Evolutionary conservation across 2,113 vertebrate species (phyloP).

Genomic region (Epinephelus moara): DNA sequence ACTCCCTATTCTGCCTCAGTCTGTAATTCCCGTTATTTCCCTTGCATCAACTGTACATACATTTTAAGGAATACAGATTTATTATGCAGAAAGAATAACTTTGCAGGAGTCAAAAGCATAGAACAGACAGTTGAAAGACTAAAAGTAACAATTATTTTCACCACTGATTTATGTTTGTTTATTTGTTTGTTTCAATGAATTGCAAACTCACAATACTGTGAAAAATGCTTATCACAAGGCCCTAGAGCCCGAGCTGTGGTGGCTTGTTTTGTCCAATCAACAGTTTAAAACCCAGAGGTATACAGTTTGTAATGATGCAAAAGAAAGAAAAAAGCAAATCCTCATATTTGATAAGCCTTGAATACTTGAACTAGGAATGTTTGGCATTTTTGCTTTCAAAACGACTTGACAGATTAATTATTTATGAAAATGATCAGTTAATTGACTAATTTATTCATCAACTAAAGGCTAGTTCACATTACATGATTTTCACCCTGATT

Average conservation of each 20-base stretch:
- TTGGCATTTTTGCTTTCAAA: not conserved
- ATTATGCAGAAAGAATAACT: constrained; percentile 2
- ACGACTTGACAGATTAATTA: not conserved
- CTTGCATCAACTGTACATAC: not conserved
- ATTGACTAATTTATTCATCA: not conserved
- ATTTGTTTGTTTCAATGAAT: not conserved
- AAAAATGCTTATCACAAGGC: not conserved
- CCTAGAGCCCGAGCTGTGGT: not conserved
- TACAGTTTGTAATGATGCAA: not conserved
- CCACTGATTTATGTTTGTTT: not conserved
- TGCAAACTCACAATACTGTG: not conserved
- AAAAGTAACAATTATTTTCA: not conserved
- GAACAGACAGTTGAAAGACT: not conserved
- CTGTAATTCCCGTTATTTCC: constrained; percentile 5
- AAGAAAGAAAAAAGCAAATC: not conserved
- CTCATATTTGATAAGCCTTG: not conserved
- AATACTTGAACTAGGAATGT: not conserved
- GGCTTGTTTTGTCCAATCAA: not conserved
- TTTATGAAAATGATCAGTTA: not conserved
- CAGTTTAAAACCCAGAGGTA: not conserved
- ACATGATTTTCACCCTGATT: too few species aligned
- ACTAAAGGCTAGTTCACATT: too few species aligned
- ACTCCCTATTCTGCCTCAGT: not conserved
- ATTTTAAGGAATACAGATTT: constrained; percentile 1
- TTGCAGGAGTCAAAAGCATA: not conserved